Percentiles rank a stretch among this genome's conserved stretches.
phyloP scores from a whole-genome alignment of 2,797 vertebrate species.

The Cetoscarus ocellatus region DNA sequence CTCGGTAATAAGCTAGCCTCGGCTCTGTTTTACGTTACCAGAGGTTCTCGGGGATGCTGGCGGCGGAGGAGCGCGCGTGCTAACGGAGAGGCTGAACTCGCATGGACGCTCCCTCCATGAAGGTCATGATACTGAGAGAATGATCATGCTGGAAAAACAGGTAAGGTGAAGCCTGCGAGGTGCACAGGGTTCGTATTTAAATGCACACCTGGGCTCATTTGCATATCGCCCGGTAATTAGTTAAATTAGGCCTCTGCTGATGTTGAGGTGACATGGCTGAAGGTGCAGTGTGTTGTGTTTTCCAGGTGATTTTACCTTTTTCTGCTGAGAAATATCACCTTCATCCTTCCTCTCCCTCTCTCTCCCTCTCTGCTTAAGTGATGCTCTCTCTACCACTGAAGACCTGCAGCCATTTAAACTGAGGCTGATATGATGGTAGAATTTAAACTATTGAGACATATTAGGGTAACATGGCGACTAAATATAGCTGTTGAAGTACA shows the following conservation, averaged over 20 bases:
- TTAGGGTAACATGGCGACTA: too few relatives aligned
- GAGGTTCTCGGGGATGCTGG: constrained; percentile 49
- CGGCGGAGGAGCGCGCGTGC: constrained; percentile 41
- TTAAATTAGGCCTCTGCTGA: not conserved
- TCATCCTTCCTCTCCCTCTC: constrained; percentile 5
- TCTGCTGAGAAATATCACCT: constrained; percentile 5
- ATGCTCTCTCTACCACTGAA: constrained; percentile 8
- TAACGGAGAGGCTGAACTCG: constrained; percentile 53
- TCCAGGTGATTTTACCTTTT: constrained; percentile 21
- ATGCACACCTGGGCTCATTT: constrained; percentile 57
- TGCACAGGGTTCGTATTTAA: constrained; percentile 11
- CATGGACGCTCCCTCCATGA: constrained; percentile 67
- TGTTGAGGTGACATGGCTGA: not conserved
- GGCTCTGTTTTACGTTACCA: not conserved
- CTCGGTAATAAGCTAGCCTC: constrained; percentile 32
- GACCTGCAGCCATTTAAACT: not conserved
- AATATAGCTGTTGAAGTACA: too few relatives aligned
- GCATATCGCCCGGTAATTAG: constrained; percentile 25
- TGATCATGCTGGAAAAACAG: constrained; percentile 87
- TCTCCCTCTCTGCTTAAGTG: not conserved
- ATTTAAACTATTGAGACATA: too few relatives aligned
- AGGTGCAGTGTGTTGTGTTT: not conserved
- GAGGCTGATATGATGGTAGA: too few relatives aligned
- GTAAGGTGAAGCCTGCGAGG: constrained; percentile 41
- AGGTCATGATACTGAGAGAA: constrained; percentile 83